Evolutionary conservation across 1,140 invertebrate genomes (phyloP).

Genomic region (Drosophila tropicalis): DNA sequence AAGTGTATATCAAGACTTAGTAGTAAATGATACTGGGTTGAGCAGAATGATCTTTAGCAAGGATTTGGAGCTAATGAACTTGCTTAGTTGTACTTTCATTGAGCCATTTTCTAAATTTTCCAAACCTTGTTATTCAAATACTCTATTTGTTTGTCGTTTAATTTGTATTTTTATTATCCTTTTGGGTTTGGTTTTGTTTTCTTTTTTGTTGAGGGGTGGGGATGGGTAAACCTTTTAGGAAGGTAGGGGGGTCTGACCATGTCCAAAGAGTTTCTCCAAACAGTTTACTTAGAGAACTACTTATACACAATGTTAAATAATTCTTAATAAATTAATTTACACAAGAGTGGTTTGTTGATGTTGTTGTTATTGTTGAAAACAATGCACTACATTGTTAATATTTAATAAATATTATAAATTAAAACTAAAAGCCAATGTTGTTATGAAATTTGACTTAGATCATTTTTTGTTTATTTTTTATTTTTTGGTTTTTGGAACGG

Average conservation of each 20-base stretch:
- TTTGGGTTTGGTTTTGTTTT: background rate
- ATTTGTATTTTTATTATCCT: conserved; percentile 9
- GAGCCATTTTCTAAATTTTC: too few relatives aligned
- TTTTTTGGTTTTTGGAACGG: background rate
- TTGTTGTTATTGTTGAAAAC: conserved; percentile 10
- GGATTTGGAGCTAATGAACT: too few relatives aligned
- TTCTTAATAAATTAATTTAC: conserved; percentile 14
- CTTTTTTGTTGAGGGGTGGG: background rate
- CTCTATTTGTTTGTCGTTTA: background rate
- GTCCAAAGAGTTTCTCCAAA: conserved; percentile 11
- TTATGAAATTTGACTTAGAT: background rate
- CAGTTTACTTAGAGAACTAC: conserved; percentile 11
- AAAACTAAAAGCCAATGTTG: conserved; percentile 13
- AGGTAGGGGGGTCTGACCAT: background rate
- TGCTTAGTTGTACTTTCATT: too few relatives aligned
- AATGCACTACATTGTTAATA: conserved; percentile 13
- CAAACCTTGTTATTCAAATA: too few relatives aligned
- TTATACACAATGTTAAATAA: conserved; percentile 18
- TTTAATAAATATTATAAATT: conserved; percentile 4
- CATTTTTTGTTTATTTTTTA: background rate
- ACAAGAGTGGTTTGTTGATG: background rate
- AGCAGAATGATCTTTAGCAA: too few relatives aligned
- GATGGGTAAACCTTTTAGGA: background rate
- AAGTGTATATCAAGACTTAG: too few relatives aligned
- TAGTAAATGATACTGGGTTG: too few relatives aligned